Evolutionary conservation across 2,113 vertebrate genomes (phyloP), one percentile per base, ranked within the genome.

Genomic region (Syngnathus floridae): DNA sequence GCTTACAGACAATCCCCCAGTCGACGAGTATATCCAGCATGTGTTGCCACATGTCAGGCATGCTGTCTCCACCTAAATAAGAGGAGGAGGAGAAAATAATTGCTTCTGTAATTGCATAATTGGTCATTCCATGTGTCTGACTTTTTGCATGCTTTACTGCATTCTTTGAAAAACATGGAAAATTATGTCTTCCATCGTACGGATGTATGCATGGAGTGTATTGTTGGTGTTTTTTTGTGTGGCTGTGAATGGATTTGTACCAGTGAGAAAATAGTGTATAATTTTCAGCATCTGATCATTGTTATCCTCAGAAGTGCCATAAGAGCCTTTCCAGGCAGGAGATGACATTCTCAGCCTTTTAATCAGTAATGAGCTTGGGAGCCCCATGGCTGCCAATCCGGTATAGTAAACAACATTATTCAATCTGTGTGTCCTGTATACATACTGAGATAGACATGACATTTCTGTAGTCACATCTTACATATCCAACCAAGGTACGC

Each of bases 241-340:
- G 61, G 19, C 46, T 58, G 8, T 36, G 0, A 8, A 4, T 65
- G 17, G 37, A 45, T 75, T 66, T 76, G 54, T 66, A 69, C 2
- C 57, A 55, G 19, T 72, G 83, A 79, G 66, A 75, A 77, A 77
- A 71, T 14, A 7, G 45, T 68, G 65, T 76, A 61, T 70, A 60
- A 84, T 84, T 82, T 62, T 84, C 77, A 81, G 82, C 81, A 75
- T 76, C 63, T 72, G 71, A 86, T 71, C 78, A 74, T 82, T 82
- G 81, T 83, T 82, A 81, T 82, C 87, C 83, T 78, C 69, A 81
- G 66, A 63, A 72, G 74, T 51, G 67, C 56, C 8, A 21, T 82
- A 80, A 86, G 79, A 79, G 78, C 76, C 71, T 87, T 82, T 84
- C 12, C 64, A 63, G 67, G 87, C 78, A 72, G 78, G 82, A 78